phyloP scores from a whole-genome alignment of 2,888 invertebrate genomes.

The Lasioglossum pauxillum region DNA sequence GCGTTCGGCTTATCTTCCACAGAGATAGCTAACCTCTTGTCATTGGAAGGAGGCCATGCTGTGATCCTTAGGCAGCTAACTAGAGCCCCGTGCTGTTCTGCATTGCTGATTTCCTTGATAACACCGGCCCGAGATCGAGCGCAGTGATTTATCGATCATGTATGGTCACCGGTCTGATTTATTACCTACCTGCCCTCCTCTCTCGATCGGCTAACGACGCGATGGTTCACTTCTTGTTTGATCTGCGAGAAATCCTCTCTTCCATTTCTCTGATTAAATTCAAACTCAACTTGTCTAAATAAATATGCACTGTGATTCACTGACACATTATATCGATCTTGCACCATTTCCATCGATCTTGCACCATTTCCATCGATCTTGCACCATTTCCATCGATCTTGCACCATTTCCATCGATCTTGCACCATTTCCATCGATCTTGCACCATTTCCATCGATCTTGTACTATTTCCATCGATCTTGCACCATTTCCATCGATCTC shows the following conservation, averaged over 20 bases:
- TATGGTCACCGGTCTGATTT: background rate
- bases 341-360: no score
- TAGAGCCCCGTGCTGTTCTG: slow-evolving; percentile 31
- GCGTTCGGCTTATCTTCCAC: slow-evolving; percentile 37
- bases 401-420: no score
- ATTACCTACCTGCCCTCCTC: background rate
- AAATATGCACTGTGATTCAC: background rate
- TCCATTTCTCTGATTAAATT: background rate
- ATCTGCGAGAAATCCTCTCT: background rate
- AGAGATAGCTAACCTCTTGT: slow-evolving; percentile 24
- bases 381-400: no score
- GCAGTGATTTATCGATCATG: slow-evolving; percentile 10
- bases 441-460: no score
- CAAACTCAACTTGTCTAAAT: background rate
- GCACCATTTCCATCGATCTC: no score
- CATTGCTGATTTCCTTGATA: slow-evolving; percentile 24
- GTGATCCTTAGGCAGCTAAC: slow-evolving; percentile 28
- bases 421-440: background rate
- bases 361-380: background rate
- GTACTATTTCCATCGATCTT: background rate
- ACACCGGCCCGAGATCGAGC: background rate
- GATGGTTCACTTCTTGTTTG: background rate
- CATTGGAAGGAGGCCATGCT: slow-evolving; percentile 20
- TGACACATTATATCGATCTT: background rate
- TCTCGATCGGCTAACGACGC: background rate